A percentile compares a stretch with the other conserved stretches of the same genome.
Conservation (phyloP, 2,113 vertebrate genomes). For the Taxidea taxus region DNA sequence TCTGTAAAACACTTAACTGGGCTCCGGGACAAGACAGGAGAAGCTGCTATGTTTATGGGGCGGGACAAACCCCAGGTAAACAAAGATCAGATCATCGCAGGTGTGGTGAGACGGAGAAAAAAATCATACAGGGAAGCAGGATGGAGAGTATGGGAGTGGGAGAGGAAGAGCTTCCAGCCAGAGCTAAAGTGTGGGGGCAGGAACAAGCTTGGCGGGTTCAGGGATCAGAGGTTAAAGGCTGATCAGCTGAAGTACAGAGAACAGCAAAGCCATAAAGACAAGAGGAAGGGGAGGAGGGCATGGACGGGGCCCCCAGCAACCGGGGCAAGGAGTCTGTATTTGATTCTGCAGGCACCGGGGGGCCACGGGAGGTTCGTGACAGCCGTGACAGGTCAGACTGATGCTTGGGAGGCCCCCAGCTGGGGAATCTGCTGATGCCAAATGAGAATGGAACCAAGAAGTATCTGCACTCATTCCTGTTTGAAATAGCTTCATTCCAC, state of each 20-base stretch:
- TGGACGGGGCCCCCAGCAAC: accelerated
- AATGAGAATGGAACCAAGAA: not conserved
- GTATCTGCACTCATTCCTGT: not conserved
- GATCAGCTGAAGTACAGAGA: not conserved
- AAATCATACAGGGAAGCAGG: not conserved
- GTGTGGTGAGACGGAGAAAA: not conserved
- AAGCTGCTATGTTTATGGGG: not conserved
- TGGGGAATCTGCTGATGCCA: not conserved
- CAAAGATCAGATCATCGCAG: not conserved
- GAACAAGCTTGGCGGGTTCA: not conserved
- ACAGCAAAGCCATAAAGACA: not conserved
- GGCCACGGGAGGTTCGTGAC: not conserved
- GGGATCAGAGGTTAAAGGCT: not conserved
- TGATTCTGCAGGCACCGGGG: not conserved
- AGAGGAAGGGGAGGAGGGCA: not conserved
- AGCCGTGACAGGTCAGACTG: not conserved
- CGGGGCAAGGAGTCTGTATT: not conserved
- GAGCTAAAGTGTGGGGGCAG: not conserved
- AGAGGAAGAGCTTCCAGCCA: not conserved
- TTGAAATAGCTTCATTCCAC: not conserved
- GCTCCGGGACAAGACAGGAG: not conserved
- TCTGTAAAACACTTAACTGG: not conserved
- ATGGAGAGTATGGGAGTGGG: not conserved
- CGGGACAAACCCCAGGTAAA: not conserved
- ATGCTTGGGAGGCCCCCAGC: not conserved